These are phyloP conservation scores for Drosophila nasuta DNA, from an alignment of 1,140 invertebrate species.

Conservation along the genomic window DNA sequence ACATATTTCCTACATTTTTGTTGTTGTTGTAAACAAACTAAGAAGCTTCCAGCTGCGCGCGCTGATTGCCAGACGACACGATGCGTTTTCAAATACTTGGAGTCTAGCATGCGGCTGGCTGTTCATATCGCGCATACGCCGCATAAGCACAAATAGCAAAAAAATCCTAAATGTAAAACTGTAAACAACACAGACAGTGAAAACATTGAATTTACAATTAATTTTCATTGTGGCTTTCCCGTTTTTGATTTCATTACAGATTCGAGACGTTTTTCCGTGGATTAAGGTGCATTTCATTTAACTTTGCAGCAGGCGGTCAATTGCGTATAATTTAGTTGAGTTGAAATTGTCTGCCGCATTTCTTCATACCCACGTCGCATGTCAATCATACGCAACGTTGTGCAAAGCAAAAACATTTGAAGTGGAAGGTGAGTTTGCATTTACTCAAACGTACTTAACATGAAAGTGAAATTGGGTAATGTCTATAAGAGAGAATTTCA, in stretches of 20 bases:
- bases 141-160: slow-evolving; percentile 56
- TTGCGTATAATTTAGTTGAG: slow-evolving; percentile 7
- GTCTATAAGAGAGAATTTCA: slow-evolving; percentile 6
- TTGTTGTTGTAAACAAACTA: slow-evolving; percentile 61
- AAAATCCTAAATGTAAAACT: slow-evolving; percentile 13
- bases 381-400: slow-evolving; percentile 73
- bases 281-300: slow-evolving; percentile 65
- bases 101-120: not conserved
- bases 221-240: slow-evolving; percentile 54
- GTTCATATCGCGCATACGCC: slow-evolving; percentile 21
- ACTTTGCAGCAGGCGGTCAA: slow-evolving; percentile 40
- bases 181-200: slow-evolving; percentile 63
- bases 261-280: slow-evolving; percentile 63
- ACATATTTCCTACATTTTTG: slow-evolving; percentile 3
- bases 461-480: slow-evolving; percentile 35
- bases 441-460: slow-evolving; percentile 15
- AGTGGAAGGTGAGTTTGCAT: slow-evolving; percentile 58
- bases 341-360: slow-evolving; percentile 29
- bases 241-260: slow-evolving; percentile 64
- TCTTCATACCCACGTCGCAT: slow-evolving; percentile 40
- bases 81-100: slow-evolving; percentile 73
- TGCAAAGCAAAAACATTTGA: slow-evolving; percentile 28
- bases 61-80: slow-evolving; percentile 78
- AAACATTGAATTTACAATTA: slow-evolving; percentile 66
- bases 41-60: slow-evolving; percentile 77